phyloP scores from a whole-genome alignment of 2,113 vertebrate genomes.

The Podocnemis expansa region DNA sequence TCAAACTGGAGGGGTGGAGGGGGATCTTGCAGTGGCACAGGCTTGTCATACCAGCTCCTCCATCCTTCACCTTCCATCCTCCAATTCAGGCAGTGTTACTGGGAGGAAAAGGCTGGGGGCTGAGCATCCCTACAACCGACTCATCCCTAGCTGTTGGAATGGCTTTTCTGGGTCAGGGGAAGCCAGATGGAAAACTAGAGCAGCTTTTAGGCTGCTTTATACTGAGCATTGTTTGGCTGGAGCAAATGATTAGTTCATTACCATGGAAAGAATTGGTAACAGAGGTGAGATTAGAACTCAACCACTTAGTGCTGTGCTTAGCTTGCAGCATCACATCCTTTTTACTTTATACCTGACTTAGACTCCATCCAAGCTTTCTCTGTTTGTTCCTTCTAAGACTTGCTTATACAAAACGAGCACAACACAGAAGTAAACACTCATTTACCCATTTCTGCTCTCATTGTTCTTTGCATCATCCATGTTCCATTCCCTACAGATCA shows the following conservation, averaged over 20 bases:
- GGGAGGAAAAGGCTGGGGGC: neutral
- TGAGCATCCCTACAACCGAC: neutral
- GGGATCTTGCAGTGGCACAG: neutral
- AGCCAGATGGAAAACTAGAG: neutral
- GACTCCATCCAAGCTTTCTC: slow-evolving; percentile 21
- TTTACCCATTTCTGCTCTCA: slow-evolving; percentile 50
- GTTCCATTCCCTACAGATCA: slow-evolving; percentile 67
- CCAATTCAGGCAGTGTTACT: neutral
- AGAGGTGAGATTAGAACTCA: neutral
- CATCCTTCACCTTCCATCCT: neutral
- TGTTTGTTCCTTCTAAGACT: slow-evolving; percentile 17
- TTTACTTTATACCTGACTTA: slow-evolving; percentile 24
- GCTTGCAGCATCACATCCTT: slow-evolving; percentile 5
- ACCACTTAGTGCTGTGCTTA: slow-evolving; percentile 3
- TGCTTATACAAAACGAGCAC: slow-evolving; percentile 48
- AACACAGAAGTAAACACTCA: slow-evolving; percentile 17
- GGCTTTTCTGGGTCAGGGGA: neutral
- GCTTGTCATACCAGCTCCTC: neutral
- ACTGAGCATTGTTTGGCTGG: neutral
- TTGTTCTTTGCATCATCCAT: slow-evolving; percentile 55
- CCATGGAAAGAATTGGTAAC: neutral
- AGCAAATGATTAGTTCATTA: neutral
- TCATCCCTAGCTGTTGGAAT: neutral
- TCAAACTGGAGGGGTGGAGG: neutral
- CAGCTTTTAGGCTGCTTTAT: neutral